These are phyloP conservation scores for Liasis olivaceus DNA, from an alignment of 2,797 vertebrate species.

Conservation along the genomic window DNA sequence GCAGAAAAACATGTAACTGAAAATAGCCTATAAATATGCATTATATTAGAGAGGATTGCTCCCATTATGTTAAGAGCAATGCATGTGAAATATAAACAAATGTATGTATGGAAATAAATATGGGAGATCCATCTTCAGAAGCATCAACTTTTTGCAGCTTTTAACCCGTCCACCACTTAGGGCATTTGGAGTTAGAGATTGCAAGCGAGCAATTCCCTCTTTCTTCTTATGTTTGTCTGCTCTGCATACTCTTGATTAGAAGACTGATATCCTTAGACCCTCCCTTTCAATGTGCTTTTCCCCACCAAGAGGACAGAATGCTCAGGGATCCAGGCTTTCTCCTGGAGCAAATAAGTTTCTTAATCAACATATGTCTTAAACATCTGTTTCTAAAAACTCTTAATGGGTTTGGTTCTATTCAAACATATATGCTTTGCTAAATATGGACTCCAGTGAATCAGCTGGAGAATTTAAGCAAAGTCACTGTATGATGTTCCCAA, in stretches of 20 bases:
- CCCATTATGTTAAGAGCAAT: not conserved
- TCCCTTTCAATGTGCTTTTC: not conserved
- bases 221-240: not conserved
- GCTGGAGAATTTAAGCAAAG: not conserved
- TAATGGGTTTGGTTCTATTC: not conserved
- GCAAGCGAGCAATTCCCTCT: not conserved
- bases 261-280: not conserved
- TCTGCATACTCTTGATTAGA: not conserved
- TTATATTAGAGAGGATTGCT: not conserved
- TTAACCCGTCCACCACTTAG: not conserved
- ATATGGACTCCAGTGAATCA: not conserved
- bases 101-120: not conserved
- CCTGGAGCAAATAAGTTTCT: not conserved
- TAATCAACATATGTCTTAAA: not conserved
- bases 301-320: not conserved
- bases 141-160: not conserved
- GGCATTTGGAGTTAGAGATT: not conserved
- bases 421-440: not conserved
- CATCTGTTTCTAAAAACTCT: not conserved
- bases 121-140: not conserved
- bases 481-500: not conserved
- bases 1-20: not conserved
- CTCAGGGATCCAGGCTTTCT: not conserved
- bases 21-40: not conserved
- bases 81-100: not conserved